Evolutionary conservation across 53 echinoderm and acorn worm species (phyloP), one percentile per base, ranked within the genome.

Genomic region (Hippasteria phrygiana): DNA sequence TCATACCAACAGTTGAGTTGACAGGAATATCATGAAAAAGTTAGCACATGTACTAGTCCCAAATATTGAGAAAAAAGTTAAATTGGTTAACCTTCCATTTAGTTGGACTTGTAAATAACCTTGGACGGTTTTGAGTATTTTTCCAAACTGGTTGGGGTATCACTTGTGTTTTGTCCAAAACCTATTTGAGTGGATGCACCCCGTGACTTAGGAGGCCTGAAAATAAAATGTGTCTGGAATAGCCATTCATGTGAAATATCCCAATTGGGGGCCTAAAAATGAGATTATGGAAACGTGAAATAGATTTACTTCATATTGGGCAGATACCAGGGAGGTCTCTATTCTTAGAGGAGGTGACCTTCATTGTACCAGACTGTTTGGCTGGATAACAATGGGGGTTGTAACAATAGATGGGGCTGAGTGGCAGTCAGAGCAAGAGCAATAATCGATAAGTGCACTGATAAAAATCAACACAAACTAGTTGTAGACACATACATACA

Each of bases 351-450:
- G 28, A 50, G 51, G 35, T 65, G 82, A 82, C 82, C 82, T 82
- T 82, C 66, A 10, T 32, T 45, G 31, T 27, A 31, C 65, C 82
- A 82, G 65, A 82, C 82, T 65, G 47, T 40, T 34, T 65, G 66
- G 43, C 66, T 82, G 65, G 43, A 18, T 65, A 82, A 82, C 82
- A 82, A 82, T 82, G 65, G 82, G 66, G 82, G 65, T 82, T 62
- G 66, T 82, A 82, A 82, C 82, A 82, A 82, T 82, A 82, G 82
- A 64, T 37, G 35, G 24, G 64, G 82, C 82, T 65, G 82, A 65
- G 47, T 28, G 65, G 65, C 56, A 12, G 37, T 34, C 33, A 13
- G 17, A 31, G 64, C 64, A 42, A 16, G 26, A 63, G 4, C 43
- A 26, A 66, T 66, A 35, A 78, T 55, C 59, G 55, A 55, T 59